These are phyloP conservation scores for Kuschelorhynchus macadamiae DNA, from an alignment of 2,888 invertebrate species.

Conservation along the genomic window DNA sequence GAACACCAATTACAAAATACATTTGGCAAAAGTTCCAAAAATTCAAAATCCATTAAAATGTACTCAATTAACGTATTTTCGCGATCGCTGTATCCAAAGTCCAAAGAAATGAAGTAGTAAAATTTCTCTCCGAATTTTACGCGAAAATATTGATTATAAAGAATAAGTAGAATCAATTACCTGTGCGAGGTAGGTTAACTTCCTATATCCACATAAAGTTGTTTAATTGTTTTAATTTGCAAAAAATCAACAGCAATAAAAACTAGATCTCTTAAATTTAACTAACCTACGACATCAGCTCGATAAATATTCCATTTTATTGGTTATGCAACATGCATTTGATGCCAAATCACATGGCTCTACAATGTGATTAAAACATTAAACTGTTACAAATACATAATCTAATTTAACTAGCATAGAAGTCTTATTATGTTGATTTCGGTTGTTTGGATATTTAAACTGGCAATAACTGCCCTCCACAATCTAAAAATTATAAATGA, in stretches of 20 bases:
- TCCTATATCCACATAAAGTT: neutral
- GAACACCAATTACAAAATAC: neutral
- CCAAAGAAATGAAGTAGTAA: neutral
- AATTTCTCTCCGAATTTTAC: neutral
- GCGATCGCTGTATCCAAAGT: neutral
- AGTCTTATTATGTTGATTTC: too few species aligned
- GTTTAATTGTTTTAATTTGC: neutral
- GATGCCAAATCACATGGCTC: neutral
- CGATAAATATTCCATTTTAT: conserved; percentile 1
- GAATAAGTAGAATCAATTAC: neutral
- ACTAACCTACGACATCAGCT: neutral
- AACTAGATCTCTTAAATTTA: neutral
- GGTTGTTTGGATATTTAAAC: too few species aligned
- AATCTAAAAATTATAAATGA: too few species aligned
- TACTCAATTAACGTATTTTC: too few species aligned
- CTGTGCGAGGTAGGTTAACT: neutral
- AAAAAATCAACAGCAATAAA: neutral
- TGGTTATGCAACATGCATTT: conserved; percentile 1
- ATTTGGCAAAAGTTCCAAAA: conserved; percentile 9
- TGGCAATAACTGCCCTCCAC: too few species aligned
- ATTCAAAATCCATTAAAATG: conserved; percentile 2
- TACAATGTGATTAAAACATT: neutral
- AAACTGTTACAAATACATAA: neutral
- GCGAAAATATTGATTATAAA: neutral
- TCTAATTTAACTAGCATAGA: too few species aligned